Conservation (phyloP, 92 coral and sea anemone species). For the Actinernus sp. region DNA sequence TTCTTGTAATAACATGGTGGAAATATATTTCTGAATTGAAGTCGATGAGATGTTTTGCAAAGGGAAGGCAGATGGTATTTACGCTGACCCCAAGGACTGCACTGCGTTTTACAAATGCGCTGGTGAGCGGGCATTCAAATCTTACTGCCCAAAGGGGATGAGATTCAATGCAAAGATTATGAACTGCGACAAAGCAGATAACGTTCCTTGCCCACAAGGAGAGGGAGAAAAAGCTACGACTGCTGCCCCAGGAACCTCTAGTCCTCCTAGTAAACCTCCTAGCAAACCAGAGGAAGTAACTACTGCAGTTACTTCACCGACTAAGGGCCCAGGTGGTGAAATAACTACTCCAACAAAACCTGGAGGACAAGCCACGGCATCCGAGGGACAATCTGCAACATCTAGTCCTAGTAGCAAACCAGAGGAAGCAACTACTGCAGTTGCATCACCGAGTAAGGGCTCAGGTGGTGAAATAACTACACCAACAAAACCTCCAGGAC, state of each 20-base stretch:
- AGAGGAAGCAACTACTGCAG: neutral
- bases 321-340: neutral
- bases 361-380: neutral
- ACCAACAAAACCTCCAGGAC: neutral
- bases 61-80: constrained; percentile 50
- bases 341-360: neutral
- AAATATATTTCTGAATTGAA: neutral
- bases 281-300: neutral
- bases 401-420: neutral
- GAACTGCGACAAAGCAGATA: constrained; percentile 50
- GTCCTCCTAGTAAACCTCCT: neutral
- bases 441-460: neutral
- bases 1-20: no score
- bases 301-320: neutral
- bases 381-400: neutral
- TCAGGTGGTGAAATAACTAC: neutral
- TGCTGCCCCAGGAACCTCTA: neutral
- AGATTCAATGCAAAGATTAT: constrained; percentile 31
- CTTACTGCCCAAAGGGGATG: constrained; percentile 49
- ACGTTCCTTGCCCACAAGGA: constrained; percentile 49
- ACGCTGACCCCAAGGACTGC: constrained; percentile 76
- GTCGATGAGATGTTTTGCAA: constrained; percentile 35
- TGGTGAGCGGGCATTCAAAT: constrained; percentile 35
- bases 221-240: neutral
- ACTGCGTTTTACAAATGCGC: constrained; percentile 61